Conservation (phyloP, 2,888 invertebrate species). For the Callyntrura guangdongensis region DNA sequence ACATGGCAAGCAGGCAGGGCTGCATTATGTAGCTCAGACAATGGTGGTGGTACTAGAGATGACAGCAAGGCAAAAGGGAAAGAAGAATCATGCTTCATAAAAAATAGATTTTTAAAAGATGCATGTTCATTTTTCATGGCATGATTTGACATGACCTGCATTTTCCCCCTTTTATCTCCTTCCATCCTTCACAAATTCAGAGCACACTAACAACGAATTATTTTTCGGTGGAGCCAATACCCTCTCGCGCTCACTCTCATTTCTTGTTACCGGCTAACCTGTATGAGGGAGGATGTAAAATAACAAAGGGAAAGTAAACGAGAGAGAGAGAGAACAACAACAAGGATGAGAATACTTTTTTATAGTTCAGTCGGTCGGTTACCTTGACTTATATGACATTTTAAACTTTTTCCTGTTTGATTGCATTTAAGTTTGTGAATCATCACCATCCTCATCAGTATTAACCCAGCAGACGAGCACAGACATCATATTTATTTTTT, state of each 20-base stretch:
- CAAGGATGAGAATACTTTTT: slow-evolving; percentile 44
- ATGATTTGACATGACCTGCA: slow-evolving; percentile 74
- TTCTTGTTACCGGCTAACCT: not conserved
- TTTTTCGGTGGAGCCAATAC: slow-evolving; percentile 69
- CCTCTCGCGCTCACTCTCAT: not conserved
- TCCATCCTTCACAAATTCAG: slow-evolving; percentile 34
- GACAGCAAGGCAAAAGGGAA: slow-evolving; percentile 9
- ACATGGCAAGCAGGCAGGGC: not conserved
- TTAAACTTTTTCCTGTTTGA: slow-evolving; percentile 63
- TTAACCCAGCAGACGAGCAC: no score
- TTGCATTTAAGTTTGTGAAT: slow-evolving; percentile 43
- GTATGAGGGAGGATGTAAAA: slow-evolving; percentile 28
- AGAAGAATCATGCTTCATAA: slow-evolving; percentile 64
- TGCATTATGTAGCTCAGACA: not conserved
- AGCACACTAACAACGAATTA: slow-evolving; percentile 2
- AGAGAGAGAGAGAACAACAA: not conserved
- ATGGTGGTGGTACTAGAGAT: not conserved
- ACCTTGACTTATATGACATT: slow-evolving; percentile 74
- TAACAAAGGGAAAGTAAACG: slow-evolving; percentile 71
- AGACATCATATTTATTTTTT: not conserved
- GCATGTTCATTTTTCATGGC: slow-evolving; percentile 69
- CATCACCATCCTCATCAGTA: slow-evolving; percentile 15
- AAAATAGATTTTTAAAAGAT: slow-evolving; percentile 49
- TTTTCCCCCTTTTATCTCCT: slow-evolving; percentile 49
- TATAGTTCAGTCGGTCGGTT: slow-evolving; percentile 74